Evolutionary conservation across 2,797 vertebrate genomes (phyloP), one percentile per base, ranked within the genome.

Genomic region (Luscinia megarhynchos): DNA sequence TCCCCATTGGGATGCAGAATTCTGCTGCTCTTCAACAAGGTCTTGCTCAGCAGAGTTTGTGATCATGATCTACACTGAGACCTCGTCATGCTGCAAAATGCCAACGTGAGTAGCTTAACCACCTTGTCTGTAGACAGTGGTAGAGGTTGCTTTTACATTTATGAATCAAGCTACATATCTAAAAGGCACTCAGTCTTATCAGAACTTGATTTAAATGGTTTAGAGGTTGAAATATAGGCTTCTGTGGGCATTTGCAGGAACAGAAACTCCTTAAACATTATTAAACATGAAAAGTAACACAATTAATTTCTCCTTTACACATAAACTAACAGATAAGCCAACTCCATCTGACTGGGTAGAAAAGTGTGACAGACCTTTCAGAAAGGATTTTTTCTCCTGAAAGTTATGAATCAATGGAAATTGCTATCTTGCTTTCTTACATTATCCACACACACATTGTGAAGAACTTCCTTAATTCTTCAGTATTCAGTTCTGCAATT

Each of bases 41-140:
- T 22, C 61, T 57, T 4, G 9, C 45, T 43, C 27, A 23, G 54
- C 1, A 1, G 29, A 62, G 15, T 73, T 53, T 63, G 3, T 5
- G 29, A 45, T 40, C 11, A 3, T 0, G 2, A 53, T 23, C 30
- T 22, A 18, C 1, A 2, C 16, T 1, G 27, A 78, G 75, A 59
- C 26, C 27, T 36, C 13, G 53, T 11, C n/a, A 17, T 1, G 1
- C 32, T 59, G 38, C 34, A n/a, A 46, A 87, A 55, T 0, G 0
- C 26, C 18, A 54, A 4, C 9, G 61, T 0, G 3, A 26, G 8
- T 3, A 27, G 23, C 26, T 80, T 63, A 40, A 76, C 29, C n/a
- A 19, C 30, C n/a, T 22, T n/a, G 13, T 16, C 27, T 8, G 11
- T 5, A 40, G 6, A 38, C 13, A 7, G 18, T 2, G 26, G 19